phyloP scores from a whole-genome alignment of 2,797 vertebrate genomes.

The Silurus aristotelis region DNA sequence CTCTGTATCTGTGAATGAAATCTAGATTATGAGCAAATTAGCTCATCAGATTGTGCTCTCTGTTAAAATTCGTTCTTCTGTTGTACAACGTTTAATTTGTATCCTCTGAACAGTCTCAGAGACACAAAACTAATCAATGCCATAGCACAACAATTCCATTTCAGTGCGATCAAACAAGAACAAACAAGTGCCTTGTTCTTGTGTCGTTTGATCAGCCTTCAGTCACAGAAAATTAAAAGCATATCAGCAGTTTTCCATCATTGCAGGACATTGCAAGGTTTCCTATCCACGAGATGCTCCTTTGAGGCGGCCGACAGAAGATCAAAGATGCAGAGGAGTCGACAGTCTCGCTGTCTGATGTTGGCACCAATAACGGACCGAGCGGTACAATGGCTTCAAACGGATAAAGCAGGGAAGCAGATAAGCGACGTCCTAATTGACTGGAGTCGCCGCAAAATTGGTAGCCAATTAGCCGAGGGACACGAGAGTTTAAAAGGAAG shows the following conservation, averaged over 20 bases:
- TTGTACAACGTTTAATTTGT: background rate
- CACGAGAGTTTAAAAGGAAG: constrained; percentile 52
- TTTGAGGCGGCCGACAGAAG: constrained; percentile 42
- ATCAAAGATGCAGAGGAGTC: constrained; percentile 50
- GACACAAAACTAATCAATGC: constrained; percentile 30
- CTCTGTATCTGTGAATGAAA: no score
- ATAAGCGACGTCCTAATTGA: constrained; percentile 53
- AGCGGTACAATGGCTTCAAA: constrained; percentile 53
- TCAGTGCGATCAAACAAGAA: constrained; percentile 32
- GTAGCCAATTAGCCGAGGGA: constrained; percentile 56
- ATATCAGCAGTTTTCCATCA: constrained; percentile 47
- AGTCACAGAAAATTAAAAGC: constrained; percentile 40
- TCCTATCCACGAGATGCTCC: constrained; percentile 16
- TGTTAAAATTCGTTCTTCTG: background rate
- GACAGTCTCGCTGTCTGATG: constrained; percentile 50
- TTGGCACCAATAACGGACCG: constrained; percentile 44
- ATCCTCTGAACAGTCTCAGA: background rate
- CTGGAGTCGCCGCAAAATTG: constrained; percentile 54
- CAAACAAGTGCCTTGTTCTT: constrained; percentile 31
- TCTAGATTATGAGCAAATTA: background rate
- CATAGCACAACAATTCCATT: constrained; percentile 15
- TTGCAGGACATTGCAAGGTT: constrained; percentile 48
- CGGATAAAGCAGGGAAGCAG: constrained; percentile 34
- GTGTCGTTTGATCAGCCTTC: constrained; percentile 48
- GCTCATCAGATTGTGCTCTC: background rate